Evolutionary conservation across 1,140 invertebrate genomes (phyloP), one percentile per base, ranked within the genome.

Genomic region (Temnothorax nylanderi): DNA sequence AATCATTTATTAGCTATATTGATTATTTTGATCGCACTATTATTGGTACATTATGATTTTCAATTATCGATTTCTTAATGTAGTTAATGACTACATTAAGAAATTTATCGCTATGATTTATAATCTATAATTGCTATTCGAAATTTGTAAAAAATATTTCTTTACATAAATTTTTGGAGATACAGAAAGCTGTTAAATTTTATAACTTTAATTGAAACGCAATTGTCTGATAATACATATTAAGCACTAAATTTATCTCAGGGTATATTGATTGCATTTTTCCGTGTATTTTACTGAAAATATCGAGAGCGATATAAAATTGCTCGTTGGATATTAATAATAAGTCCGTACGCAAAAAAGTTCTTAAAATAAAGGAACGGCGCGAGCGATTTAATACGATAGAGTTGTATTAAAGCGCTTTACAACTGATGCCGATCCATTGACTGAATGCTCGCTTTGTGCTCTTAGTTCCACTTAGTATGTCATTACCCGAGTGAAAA

Each of bases 281-380:
- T 65, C 18, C 67, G 16, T n/a, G 41, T 49, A 49, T 51, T 7
- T 77, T 18, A n/a, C 41, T 77, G 11, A 80, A 67, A 67, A 80
- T 80, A 80, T 37, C 44, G 32, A 51, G 44, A 65, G 18, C 44
- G 26, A 64, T 10, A 3, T 78, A 78, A 65, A 65, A 65, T 65
- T 65, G 11, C 32, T 78, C 32, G 60, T 13, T 49, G 32, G 26
- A 16, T 60, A 78, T 78, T 78, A 78, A 78, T 78, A 65, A 65
- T 78, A 65, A 65, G 8, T 18, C 37, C 16, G 6, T 49, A 26
- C 21, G 41, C 18, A 78, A 77, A 34, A 77, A 64, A 32, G 7
- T 64, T 78, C 58, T 78, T 26, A 37, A 67, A 47, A 65, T 65
- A 51, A 78, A 65, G 18, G 0, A 7, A 78, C 7, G 18, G 0